Evolutionary conservation across 2,797 vertebrate species (phyloP).

Genomic region (Champsocephalus gunnari): DNA sequence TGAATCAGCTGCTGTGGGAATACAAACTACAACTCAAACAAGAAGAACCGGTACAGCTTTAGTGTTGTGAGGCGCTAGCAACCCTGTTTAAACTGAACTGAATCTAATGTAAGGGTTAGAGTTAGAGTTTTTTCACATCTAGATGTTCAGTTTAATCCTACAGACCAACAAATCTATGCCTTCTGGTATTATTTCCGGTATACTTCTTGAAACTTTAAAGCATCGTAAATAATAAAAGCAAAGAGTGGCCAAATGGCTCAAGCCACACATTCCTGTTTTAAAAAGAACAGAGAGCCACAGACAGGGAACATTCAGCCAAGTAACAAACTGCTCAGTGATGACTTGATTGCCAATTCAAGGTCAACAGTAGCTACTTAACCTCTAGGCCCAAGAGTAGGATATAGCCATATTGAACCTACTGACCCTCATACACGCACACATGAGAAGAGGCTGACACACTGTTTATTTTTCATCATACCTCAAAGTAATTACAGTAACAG

Average conservation of each 20-base stretch:
- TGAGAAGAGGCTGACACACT: slow-evolving; percentile 37
- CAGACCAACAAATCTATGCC: not conserved
- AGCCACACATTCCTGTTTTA: slow-evolving; percentile 4
- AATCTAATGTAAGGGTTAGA: slow-evolving; percentile 3
- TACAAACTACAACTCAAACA: not conserved
- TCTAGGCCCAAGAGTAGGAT: slow-evolving; percentile 36
- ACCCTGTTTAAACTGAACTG: not conserved
- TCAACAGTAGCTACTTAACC: slow-evolving; percentile 59
- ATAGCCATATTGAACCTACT: slow-evolving; percentile 40
- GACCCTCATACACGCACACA: slow-evolving; percentile 29
- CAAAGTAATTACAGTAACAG: slow-evolving; percentile 44
- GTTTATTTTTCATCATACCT: slow-evolving; percentile 49
- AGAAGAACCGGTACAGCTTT: not conserved
- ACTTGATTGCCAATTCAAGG: slow-evolving; percentile 36
- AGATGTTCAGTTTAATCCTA: not conserved
- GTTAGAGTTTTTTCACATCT: not conserved
- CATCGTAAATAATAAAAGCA: not conserved
- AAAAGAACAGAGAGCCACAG: slow-evolving; percentile 27
- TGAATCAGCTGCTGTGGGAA: not conserved
- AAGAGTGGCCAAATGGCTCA: slow-evolving; percentile 25
- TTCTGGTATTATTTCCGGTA: not conserved
- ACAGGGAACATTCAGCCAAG: slow-evolving; percentile 32
- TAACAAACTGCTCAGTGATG: slow-evolving; percentile 40
- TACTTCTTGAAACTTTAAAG: not conserved
- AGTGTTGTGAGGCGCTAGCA: not conserved